A percentile compares a stretch with the other conserved stretches of the same genome.
Evolutionary conservation across 1,140 invertebrate genomes (phyloP).

Genomic region (Thaumetopoea pityocampa): DNA sequence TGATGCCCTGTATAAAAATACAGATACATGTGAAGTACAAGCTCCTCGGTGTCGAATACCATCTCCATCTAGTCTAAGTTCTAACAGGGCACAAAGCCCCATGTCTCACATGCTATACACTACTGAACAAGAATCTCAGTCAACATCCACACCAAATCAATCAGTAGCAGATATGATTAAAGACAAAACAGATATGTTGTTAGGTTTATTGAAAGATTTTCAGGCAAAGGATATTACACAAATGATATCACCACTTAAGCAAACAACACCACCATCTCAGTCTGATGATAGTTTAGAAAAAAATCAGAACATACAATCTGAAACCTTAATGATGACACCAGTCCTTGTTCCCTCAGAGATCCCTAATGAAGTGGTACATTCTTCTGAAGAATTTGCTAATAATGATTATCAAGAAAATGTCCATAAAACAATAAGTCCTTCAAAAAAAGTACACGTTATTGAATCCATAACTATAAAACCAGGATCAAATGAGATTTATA

Average conservation of each 20-base stretch:
- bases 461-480: slow-evolving; percentile 33
- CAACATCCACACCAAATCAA: slow-evolving; percentile 16
- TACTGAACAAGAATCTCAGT: slow-evolving; percentile 22
- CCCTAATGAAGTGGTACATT: slow-evolving; percentile 29
- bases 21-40: slow-evolving; percentile 32
- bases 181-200: slow-evolving; percentile 44
- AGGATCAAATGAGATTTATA: not conserved
- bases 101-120: slow-evolving; percentile 39
- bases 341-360: slow-evolving; percentile 25
- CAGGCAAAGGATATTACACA: slow-evolving; percentile 25
- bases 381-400: slow-evolving; percentile 19
- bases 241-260: slow-evolving; percentile 13
- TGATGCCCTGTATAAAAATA: slow-evolving; percentile 66
- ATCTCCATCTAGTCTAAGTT: slow-evolving; percentile 26
- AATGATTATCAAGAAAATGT: slow-evolving; percentile 10
- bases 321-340: slow-evolving; percentile 3
- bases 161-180: slow-evolving; percentile 30
- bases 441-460: slow-evolving; percentile 49
- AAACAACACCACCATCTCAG: not conserved
- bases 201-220: slow-evolving; percentile 47
- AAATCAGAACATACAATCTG: slow-evolving; percentile 1
- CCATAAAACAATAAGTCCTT: slow-evolving; percentile 35
- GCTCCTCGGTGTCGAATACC: slow-evolving; percentile 1
- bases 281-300: slow-evolving; percentile 3
- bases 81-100: slow-evolving; percentile 34